A percentile compares a stretch with the other conserved stretches of the same genome.
Conservation (phyloP, 1,140 invertebrate species). For the Meloidogyne hapla region DNA sequence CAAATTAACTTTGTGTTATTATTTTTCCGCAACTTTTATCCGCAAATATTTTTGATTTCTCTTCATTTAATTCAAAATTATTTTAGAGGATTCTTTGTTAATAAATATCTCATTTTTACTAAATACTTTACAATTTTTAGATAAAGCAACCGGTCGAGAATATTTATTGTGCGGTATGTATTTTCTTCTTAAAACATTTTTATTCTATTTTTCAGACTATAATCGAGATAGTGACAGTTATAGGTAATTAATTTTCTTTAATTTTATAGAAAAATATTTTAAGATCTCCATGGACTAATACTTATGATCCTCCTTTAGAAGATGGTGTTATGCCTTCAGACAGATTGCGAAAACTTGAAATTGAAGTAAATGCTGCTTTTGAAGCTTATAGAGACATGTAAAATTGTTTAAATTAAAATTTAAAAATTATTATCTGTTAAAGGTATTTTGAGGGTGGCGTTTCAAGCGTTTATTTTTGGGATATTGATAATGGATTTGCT, state of each 20-base stretch:
- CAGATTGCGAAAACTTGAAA: slow-evolving; percentile 86
- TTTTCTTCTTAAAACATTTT: not conserved
- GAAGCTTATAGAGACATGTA: slow-evolving; percentile 97
- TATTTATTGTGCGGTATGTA: slow-evolving; percentile 81
- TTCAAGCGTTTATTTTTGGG: slow-evolving; percentile 98
- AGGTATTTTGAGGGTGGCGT: slow-evolving; percentile 95
- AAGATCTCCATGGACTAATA: slow-evolving; percentile 98
- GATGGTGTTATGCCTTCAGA: slow-evolving; percentile 98
- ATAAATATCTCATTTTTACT: not conserved
- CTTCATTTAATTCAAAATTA: no score
- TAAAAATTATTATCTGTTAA: slow-evolving; percentile 23
- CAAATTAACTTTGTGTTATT: no score
- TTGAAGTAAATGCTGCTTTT: slow-evolving; percentile 96
- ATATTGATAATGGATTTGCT: slow-evolving; percentile 91
- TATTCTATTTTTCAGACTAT: slow-evolving; percentile 71
- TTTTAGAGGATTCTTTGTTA: no score
- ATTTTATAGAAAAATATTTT: slow-evolving; percentile 14
- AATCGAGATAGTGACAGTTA: slow-evolving; percentile 99
- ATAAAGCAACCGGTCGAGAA: slow-evolving; percentile 81
- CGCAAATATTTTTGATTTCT: no score
- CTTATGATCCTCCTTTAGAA: slow-evolving; percentile 92
- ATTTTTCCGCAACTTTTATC: no score
- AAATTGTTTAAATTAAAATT: slow-evolving; percentile 31
- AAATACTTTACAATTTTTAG: slow-evolving; percentile 65
- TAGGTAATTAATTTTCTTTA: slow-evolving; percentile 69